These are phyloP conservation scores for Coregonus suidteri DNA, from an alignment of 2,797 vertebrate species.

Conservation along the genomic window DNA sequence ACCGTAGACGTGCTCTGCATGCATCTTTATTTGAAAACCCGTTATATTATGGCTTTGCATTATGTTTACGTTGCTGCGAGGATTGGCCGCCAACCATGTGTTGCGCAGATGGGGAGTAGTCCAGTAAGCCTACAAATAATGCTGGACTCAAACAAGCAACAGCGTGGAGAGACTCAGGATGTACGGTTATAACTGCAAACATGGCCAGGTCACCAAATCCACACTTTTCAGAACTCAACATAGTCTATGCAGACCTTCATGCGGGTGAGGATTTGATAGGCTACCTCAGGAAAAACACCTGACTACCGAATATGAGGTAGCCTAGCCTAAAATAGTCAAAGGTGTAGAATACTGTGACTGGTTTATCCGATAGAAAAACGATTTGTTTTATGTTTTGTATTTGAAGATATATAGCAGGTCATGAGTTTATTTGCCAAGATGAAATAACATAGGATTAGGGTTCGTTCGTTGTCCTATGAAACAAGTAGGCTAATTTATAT, in stretches of 20 bases:
- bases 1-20: background rate
- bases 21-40: background rate
- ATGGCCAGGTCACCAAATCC: background rate
- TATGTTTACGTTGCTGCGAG: background rate
- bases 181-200: slow-evolving; percentile 11
- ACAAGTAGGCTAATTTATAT: background rate
- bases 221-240: background rate
- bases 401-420: background rate
- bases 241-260: background rate
- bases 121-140: background rate
- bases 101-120: slow-evolving; percentile 38
- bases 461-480: background rate
- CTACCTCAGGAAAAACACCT: background rate
- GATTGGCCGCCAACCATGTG: slow-evolving; percentile 37
- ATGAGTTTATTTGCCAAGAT: background rate
- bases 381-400: background rate
- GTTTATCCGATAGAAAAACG: background rate
- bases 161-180: slow-evolving; percentile 11
- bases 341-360: background rate
- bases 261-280: background rate
- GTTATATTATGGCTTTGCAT: background rate
- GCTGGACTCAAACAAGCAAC: slow-evolving; percentile 5
- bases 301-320: background rate
- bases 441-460: background rate
- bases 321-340: background rate